Evolutionary conservation across 2,888 invertebrate species (phyloP), one percentile per base, ranked within the genome.

Genomic region (Oeneis ivallda): DNA sequence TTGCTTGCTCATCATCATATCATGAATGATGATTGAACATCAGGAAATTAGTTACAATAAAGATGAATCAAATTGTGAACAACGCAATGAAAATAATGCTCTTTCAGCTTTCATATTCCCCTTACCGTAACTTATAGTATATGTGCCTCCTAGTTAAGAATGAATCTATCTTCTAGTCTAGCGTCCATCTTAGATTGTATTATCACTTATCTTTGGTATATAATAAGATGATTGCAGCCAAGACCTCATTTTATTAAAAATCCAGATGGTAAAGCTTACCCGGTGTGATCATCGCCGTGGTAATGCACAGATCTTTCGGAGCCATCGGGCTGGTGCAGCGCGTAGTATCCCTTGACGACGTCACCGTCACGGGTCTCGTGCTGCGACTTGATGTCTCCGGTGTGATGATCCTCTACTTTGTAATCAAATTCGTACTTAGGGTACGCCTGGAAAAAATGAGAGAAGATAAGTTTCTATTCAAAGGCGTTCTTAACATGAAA

Each of bases 361-460:
- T 92, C 92, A 7, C 92, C 92, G 65, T 92, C 85, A 45, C 89
- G 83, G 19, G 75, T 73, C 74, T 93, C 92, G 66, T 89, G 86
- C 74, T 92, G 91, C 15, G 82, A 79, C 76, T 92, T 92, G 74
- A 85, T 81, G 77, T 93, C 93, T 15, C 92, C 91, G 19, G 93
- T 93, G 76, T 92, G 92, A 7, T 83, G 79, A 73, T 93, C 93
- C 45, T 74, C 68, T 2, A 82, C 78, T 66, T 75, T 77, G 73
- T 82, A 81, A 10, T 75, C 75, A 59, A 76, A 79, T 57, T 72
- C 75, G 62, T 77, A 79, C 53, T 78, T 74, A 26, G 79, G 76
- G 58, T 74, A 75, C 8, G 74, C 70, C 78, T 76, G 63, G 0
- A 56, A 47, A 10, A 54, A 17, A 37, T 15, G 2, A 17, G 45